Conservation (phyloP, 2,888 invertebrate species). For the Diploptera punctata region DNA sequence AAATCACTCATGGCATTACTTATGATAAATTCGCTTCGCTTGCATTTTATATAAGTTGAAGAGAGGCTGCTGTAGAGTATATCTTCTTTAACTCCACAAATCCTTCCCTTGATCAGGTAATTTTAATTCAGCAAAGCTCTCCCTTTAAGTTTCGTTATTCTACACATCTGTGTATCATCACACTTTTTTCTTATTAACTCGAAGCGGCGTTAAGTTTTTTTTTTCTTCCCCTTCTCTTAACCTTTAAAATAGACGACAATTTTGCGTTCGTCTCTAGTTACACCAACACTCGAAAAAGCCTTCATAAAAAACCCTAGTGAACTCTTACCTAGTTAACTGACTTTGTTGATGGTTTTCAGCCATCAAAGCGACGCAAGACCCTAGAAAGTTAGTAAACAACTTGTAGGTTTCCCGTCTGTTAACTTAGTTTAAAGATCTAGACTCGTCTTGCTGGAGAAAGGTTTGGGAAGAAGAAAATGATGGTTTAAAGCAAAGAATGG, state of each 20-base stretch:
- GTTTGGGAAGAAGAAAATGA: background rate
- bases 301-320: background rate
- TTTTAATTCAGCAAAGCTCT: no score
- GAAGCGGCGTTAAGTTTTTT: background rate
- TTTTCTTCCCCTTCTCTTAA: no score
- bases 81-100: no score
- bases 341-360: conserved; percentile 7
- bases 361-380: conserved; percentile 14
- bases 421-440: conserved; percentile 6
- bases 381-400: background rate
- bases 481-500: conserved; percentile 4
- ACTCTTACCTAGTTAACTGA: conserved; percentile 8
- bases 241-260: background rate
- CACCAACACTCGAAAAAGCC: background rate
- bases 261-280: background rate
- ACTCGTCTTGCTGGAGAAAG: background rate
- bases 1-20: no score
- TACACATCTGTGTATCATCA: background rate
- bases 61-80: no score
- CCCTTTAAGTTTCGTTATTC: no score
- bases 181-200: background rate
- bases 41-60: no score
- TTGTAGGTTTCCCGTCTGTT: conserved; percentile 1
- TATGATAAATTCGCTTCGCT: no score
- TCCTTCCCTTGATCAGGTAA: no score